Percentiles rank a stretch among this genome's conserved stretches.
Evolutionary conservation across 2,113 vertebrate species (phyloP).

Genomic region (Callopanchax toddi): DNA sequence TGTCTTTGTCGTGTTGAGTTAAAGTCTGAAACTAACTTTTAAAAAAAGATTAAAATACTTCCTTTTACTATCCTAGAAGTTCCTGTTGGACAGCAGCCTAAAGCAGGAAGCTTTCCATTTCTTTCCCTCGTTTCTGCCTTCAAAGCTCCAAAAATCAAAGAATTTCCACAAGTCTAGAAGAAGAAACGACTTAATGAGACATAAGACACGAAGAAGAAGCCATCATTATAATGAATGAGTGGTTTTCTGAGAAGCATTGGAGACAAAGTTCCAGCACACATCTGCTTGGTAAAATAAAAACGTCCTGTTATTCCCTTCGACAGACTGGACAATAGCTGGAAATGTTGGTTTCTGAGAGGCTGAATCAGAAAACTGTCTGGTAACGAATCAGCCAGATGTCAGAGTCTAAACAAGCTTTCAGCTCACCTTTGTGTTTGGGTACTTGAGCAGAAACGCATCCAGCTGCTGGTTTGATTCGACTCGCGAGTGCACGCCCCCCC

Average conservation of each 20-base stretch:
- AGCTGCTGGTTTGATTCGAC: not conserved
- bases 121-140: not conserved
- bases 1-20: not conserved
- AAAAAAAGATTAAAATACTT: not conserved
- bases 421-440: not conserved
- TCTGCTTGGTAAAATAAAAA: not conserved
- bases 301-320: not conserved
- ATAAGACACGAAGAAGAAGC: not conserved
- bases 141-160: not conserved
- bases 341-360: too few species aligned
- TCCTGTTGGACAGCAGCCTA: not conserved
- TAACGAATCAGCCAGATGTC: too few species aligned
- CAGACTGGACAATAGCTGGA: too few species aligned
- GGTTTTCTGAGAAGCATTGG: not conserved
- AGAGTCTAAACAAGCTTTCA: not conserved
- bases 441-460: conserved; percentile 5
- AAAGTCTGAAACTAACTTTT: not conserved
- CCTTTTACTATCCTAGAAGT: not conserved
- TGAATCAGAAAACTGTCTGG: too few species aligned
- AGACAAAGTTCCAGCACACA: not conserved
- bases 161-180: not conserved
- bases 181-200: not conserved
- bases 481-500: too few species aligned
- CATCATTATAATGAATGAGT: not conserved
- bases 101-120: too few species aligned